A percentile compares a stretch with the other conserved stretches of the same genome.
phyloP scores from a whole-genome alignment of 2,888 invertebrate genomes.

The Zootermopsis nevadensis region DNA sequence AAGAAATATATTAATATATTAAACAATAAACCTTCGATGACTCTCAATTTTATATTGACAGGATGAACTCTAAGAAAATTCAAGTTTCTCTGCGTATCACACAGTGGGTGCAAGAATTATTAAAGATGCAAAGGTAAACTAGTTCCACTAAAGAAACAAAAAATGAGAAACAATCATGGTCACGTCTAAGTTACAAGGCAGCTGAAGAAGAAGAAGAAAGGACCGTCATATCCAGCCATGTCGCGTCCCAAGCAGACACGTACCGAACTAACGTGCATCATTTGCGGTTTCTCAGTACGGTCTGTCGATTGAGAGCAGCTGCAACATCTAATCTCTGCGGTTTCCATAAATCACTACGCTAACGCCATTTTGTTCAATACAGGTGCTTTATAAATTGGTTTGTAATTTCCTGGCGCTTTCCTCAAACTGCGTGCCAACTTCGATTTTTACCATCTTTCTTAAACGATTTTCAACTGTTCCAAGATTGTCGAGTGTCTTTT shows the following conservation, averaged over 20 bases:
- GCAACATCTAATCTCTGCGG: background rate
- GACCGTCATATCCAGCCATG: constrained; percentile 8
- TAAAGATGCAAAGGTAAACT: no score
- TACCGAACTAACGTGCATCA: background rate
- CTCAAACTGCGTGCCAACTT: background rate
- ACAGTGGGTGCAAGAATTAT: no score
- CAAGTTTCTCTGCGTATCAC: background rate
- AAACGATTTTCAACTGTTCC: background rate
- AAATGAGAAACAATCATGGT: background rate
- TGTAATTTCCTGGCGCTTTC: background rate
- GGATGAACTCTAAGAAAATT: background rate
- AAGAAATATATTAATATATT: background rate
- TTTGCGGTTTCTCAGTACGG: background rate
- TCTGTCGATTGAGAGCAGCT: constrained; percentile 8
- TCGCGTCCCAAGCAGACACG: background rate
- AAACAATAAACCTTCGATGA: no score
- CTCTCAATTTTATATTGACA: background rate
- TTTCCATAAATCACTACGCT: background rate
- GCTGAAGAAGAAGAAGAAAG: constrained; percentile 20
- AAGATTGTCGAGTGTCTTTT: no score
- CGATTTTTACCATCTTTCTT: background rate
- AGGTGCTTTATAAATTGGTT: constrained; percentile 13
- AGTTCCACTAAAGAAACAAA: no score
- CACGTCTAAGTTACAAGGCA: background rate
- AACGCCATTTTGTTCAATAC: background rate